phyloP scores from a whole-genome alignment of 2,888 invertebrate species.

The Mythimna lalbum region DNA sequence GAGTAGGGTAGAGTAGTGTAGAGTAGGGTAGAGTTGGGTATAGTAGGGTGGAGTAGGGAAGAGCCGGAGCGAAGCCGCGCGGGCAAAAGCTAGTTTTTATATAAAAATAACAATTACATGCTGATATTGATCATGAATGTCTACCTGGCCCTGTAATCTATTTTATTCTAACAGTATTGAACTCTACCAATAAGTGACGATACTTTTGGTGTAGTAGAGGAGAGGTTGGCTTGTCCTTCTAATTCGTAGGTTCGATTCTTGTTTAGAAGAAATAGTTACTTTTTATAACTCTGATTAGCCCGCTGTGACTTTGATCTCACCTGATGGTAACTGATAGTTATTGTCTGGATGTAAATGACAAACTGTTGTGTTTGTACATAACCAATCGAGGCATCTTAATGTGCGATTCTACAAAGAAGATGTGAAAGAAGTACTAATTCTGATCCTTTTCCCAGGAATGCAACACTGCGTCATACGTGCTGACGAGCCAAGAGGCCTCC shows the following conservation, averaged over 20 bases:
- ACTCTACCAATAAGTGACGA: no score
- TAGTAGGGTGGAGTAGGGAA: no score
- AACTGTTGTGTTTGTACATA: neutral
- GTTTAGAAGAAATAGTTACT: neutral
- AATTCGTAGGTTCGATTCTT: neutral
- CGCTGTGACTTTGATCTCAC: neutral
- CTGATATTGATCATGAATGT: no score
- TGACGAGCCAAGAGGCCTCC: constrained; percentile 95
- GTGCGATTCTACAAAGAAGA: no score
- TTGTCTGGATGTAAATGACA: neutral
- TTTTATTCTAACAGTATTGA: no score
- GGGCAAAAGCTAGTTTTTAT: no score
- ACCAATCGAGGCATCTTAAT: neutral
- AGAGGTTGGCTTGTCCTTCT: no score
- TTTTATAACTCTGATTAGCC: neutral
- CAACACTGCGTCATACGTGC: constrained; percentile 94
- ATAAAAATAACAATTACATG: no score
- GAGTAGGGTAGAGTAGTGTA: no score
- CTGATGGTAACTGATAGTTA: neutral
- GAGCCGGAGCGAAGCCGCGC: no score
- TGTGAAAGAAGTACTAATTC: neutral
- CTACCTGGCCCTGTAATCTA: no score
- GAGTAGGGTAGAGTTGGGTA: no score
- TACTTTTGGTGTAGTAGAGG: neutral
- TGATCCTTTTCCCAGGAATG: constrained; percentile 89